These are phyloP conservation scores for Petromus typicus DNA, from an alignment of 2,113 vertebrate species.

Conservation along the genomic window DNA sequence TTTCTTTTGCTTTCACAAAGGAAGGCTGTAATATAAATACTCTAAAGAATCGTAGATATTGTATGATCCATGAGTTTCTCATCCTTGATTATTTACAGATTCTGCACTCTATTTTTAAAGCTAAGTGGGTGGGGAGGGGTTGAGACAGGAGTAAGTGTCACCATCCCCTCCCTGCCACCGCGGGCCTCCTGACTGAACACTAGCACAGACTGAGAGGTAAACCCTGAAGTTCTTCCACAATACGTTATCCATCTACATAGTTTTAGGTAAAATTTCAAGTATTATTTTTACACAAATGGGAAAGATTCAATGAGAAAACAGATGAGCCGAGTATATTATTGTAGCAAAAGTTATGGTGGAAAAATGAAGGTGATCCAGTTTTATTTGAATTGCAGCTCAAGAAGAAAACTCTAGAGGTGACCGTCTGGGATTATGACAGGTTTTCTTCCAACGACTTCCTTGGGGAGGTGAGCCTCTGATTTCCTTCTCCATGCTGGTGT, in stretches of 20 bases:
- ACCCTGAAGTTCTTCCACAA: conserved; percentile 11
- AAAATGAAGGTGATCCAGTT: conserved; percentile 74
- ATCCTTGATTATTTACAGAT: not conserved
- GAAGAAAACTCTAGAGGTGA: conserved; percentile 99
- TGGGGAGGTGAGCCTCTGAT: conserved; percentile 93
- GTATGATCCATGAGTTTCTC: not conserved
- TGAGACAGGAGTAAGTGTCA: not conserved
- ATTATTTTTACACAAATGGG: conserved; percentile 46
- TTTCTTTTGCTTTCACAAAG: not conserved
- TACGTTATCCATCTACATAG: not conserved
- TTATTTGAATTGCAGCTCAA: conserved; percentile 91
- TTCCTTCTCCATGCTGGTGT: conserved; percentile 23
- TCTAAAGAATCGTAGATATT: not conserved
- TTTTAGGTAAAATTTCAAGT: conserved; percentile 68
- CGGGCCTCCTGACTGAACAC: not conserved
- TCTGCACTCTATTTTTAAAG: conserved; percentile 34
- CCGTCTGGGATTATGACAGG: conserved; percentile 99
- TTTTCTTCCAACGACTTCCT: conserved; percentile 99
- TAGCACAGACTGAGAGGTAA: conserved; percentile 45
- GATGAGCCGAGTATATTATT: not conserved
- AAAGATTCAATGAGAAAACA: conserved; percentile 1
- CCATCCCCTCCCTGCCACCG: not conserved
- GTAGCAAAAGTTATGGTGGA: conserved; percentile 58
- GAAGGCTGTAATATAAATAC: not conserved
- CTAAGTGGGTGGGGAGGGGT: accelerated